Evolutionary conservation across 2,113 vertebrate species (phyloP).

Genomic region (Alligator sinensis): DNA sequence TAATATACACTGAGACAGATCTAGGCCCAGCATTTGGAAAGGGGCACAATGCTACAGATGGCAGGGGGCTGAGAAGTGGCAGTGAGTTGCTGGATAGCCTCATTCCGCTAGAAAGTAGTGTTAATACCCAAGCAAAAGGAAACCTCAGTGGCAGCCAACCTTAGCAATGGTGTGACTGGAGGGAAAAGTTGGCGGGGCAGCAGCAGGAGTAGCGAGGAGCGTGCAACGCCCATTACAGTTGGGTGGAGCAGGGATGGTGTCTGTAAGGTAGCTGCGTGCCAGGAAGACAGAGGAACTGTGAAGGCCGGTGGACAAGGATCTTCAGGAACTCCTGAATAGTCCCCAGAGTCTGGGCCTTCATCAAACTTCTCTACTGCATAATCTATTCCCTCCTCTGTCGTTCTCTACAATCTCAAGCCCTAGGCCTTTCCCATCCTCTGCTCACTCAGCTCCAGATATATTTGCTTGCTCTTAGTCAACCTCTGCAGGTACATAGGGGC

Average conservation of each 20-base stretch:
- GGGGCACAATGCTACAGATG: neutral
- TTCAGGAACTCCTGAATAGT: neutral
- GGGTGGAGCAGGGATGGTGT: neutral
- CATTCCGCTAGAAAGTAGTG: neutral
- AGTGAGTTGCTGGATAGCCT: neutral
- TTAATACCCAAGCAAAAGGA: neutral
- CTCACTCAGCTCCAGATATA: accelerated
- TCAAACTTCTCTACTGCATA: neutral
- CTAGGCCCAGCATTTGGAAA: neutral
- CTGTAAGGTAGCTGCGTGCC: neutral
- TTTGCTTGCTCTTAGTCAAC: neutral
- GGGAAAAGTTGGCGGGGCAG: neutral
- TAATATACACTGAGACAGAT: neutral
- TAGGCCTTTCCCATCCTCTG: neutral
- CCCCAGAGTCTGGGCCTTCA: accelerated
- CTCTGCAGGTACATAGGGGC: neutral
- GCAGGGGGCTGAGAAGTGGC: neutral
- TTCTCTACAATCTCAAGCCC: neutral
- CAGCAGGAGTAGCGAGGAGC: neutral
- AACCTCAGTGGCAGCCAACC: neutral
- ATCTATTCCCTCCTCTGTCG: neutral
- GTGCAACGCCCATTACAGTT: neutral
- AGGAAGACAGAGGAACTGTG: neutral
- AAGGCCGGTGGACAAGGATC: too few species aligned
- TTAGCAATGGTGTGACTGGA: neutral